A percentile compares a stretch with the other conserved stretches of the same genome.
These are phyloP conservation scores for Mohoua ochrocephala DNA, from an alignment of 2,113 vertebrate species.

Conservation along the genomic window DNA sequence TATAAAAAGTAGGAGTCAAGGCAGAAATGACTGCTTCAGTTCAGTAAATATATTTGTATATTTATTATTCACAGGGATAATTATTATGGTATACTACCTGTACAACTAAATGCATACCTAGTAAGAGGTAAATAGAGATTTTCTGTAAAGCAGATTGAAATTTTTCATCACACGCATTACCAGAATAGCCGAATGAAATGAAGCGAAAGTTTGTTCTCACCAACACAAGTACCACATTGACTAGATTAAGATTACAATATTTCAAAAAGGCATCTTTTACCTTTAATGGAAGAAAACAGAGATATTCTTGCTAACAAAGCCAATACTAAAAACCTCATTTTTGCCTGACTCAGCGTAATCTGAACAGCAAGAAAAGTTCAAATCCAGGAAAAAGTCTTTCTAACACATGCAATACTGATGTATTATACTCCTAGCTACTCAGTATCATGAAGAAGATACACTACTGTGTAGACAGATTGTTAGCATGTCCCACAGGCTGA, in stretches of 20 bases:
- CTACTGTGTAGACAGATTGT: not conserved
- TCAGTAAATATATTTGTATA: conserved; percentile 75
- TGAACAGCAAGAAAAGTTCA: not conserved
- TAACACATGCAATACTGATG: not conserved
- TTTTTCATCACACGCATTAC: not conserved
- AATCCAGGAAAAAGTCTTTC: not conserved
- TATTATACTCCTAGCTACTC: not conserved
- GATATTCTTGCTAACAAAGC: not conserved
- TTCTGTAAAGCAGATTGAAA: not conserved
- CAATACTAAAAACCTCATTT: not conserved
- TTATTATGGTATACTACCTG: not conserved
- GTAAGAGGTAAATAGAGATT: not conserved
- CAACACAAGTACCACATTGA: not conserved
- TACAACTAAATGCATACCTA: not conserved
- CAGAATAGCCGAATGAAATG: not conserved
- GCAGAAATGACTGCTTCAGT: conserved; percentile 67
- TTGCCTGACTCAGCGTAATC: not conserved
- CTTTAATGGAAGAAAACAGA: not conserved
- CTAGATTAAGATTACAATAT: not conserved
- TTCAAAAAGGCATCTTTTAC: not conserved
- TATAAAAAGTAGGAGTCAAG: conserved; percentile 67
- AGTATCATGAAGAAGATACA: not conserved
- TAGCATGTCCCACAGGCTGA: not conserved
- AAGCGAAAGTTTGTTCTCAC: not conserved
- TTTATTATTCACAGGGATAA: conserved; percentile 49